A percentile compares a stretch with the other conserved stretches of the same genome.
phyloP scores from a whole-genome alignment of 2,797 vertebrate genomes.

The Oreonectes daqikongensis region DNA sequence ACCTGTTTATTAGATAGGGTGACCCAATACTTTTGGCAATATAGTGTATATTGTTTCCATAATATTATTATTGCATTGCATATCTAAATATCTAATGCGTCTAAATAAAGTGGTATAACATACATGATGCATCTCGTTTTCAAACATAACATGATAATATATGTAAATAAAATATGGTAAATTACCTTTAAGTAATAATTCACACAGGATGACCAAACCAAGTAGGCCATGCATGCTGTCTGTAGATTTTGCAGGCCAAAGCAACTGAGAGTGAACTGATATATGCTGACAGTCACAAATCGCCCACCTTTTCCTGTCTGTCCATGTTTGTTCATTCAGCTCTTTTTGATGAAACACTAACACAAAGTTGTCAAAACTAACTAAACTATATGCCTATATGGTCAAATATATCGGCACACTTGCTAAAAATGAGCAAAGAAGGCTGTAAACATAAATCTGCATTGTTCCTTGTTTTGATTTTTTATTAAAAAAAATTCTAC shows the following conservation, averaged over 20 bases:
- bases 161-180: background rate
- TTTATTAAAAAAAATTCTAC: no score
- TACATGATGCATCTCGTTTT: background rate
- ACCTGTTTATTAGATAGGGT: no score
- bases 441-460: no score
- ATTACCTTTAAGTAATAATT: conserved; percentile 16
- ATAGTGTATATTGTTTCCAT: no score
- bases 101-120: background rate
- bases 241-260: background rate
- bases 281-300: background rate
- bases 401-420: no score
- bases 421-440: no score
- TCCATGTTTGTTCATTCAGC: background rate
- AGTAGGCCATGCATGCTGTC: conserved; percentile 13
- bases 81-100: no score
- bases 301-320: conserved; percentile 15
- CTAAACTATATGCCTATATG: no score
- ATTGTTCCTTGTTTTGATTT: no score
- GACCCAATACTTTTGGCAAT: no score
- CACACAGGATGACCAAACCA: conserved; percentile 7
- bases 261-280: conserved; percentile 1
- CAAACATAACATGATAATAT: background rate
- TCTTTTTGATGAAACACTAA: background rate
- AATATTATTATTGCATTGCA: background rate
- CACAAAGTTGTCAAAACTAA: background rate